Percentiles rank a stretch among this genome's conserved stretches.
phyloP scores from a whole-genome alignment of 2,888 invertebrate species.

The Exephanes ischioxanthus region DNA sequence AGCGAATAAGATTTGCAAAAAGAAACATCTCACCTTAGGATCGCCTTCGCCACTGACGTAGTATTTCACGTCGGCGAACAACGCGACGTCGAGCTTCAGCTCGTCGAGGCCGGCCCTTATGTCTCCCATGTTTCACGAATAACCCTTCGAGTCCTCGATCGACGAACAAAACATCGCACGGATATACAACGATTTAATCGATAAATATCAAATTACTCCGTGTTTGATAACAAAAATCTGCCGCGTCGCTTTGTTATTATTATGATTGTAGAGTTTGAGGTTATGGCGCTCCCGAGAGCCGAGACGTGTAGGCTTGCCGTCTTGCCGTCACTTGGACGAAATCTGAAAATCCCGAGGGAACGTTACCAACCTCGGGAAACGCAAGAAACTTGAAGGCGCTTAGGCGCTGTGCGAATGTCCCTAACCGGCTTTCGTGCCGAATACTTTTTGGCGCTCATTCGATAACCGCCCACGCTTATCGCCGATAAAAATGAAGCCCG shows the following conservation, averaged over 20 bases:
- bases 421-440: not conserved
- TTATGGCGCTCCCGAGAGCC: slow-evolving; percentile 71
- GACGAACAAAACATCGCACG: slow-evolving; percentile 69
- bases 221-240: slow-evolving; percentile 78
- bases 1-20: not conserved
- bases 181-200: slow-evolving; percentile 29
- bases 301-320: slow-evolving; percentile 10
- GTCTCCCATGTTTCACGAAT: slow-evolving; percentile 83
- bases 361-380: slow-evolving; percentile 2
- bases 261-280: slow-evolving; percentile 77
- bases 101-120: slow-evolving; percentile 84
- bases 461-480: not conserved
- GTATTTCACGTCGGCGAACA: slow-evolving; percentile 94
- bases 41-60: slow-evolving; percentile 91
- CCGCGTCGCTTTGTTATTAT: slow-evolving; percentile 82
- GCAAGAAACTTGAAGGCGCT: not conserved
- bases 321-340: not conserved
- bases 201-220: slow-evolving; percentile 62
- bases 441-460: not conserved
- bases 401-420: not conserved
- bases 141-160: slow-evolving; percentile 51
- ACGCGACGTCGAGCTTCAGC: slow-evolving; percentile 86
- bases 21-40: slow-evolving; percentile 78
- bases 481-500: not conserved
- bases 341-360: not conserved